phyloP scores from a whole-genome alignment of 2,797 vertebrate genomes.

The Threskiornis aethiopicus region DNA sequence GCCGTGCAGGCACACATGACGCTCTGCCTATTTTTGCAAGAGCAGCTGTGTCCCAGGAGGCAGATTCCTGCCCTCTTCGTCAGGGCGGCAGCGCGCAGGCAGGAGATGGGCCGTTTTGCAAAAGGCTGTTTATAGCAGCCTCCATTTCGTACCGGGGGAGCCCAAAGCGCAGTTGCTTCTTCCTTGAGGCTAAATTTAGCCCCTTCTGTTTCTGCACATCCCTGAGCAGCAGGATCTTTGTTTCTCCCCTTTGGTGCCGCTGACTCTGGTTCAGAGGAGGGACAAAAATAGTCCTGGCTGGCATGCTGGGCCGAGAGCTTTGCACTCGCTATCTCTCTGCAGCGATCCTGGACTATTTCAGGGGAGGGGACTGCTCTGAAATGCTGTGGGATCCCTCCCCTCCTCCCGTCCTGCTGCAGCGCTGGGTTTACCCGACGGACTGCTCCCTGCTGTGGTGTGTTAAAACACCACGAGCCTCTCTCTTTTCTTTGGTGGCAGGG shows the following conservation, averaged over 20 bases:
- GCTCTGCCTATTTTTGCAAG: background rate
- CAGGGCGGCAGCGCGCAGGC: fast-evolving
- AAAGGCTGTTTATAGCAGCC: background rate
- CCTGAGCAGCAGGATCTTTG: background rate
- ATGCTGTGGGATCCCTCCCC: background rate
- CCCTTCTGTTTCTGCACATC: background rate
- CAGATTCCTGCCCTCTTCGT: background rate
- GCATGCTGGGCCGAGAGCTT: background rate
- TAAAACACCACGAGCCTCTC: background rate
- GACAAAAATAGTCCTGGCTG: conserved; percentile 55
- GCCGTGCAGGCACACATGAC: background rate
- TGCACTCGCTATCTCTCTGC: background rate
- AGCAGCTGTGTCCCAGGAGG: background rate
- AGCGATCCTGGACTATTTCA: background rate
- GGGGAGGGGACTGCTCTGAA: background rate
- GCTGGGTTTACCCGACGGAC: background rate
- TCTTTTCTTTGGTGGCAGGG: background rate
- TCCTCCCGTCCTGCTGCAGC: background rate
- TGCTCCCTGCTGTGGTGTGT: background rate
- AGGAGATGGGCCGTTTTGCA: background rate
- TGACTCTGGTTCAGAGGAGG: background rate
- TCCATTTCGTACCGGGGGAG: background rate
- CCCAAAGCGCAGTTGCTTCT: background rate
- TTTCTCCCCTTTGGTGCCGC: background rate
- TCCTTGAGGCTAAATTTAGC: conserved; percentile 58